phyloP scores from a whole-genome alignment of 2,888 invertebrate species.

The Bugulina stolonifera region DNA sequence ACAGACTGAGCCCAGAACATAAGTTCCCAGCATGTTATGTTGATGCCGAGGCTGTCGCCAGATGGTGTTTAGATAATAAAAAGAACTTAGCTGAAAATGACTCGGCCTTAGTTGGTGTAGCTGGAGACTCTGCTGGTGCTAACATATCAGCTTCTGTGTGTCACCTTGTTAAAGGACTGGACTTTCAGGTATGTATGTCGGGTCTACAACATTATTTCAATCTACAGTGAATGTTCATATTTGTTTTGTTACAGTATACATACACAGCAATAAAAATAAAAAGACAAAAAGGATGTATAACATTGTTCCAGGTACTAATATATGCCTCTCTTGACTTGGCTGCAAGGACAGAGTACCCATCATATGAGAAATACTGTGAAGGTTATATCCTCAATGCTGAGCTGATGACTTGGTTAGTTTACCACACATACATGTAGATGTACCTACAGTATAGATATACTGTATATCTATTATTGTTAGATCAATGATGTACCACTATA shows the following conservation, averaged over 20 bases:
- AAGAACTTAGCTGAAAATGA: conserved; percentile 37
- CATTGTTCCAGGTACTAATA: conserved; percentile 14
- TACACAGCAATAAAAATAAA: too few relatives aligned
- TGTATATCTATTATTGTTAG: too few relatives aligned
- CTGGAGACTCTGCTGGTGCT: conserved; percentile 43
- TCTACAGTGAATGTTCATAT: too few relatives aligned
- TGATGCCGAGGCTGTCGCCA: conserved; percentile 40
- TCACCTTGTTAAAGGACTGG: conserved; percentile 38
- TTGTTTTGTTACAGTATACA: too few relatives aligned
- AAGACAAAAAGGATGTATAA: too few relatives aligned
- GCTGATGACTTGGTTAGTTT: conserved; percentile 14
- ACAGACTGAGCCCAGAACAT: conserved; percentile 43
- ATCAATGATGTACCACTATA: background rate
- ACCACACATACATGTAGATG: background rate
- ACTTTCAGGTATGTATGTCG: conserved; percentile 42
- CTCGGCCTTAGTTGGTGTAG: conserved; percentile 41
- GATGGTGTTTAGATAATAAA: conserved; percentile 43
- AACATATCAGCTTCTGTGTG: conserved; percentile 40
- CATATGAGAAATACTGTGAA: conserved; percentile 5
- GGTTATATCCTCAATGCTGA: background rate
- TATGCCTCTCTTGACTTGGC: conserved; percentile 3
- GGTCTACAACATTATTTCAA: too few relatives aligned
- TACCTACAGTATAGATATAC: too few relatives aligned
- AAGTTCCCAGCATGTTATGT: conserved; percentile 43
- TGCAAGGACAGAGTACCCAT: background rate